Evolutionary conservation across 2,797 vertebrate genomes (phyloP), one percentile per base, ranked within the genome.

Genomic region (Tachyglossus aculeatus): DNA sequence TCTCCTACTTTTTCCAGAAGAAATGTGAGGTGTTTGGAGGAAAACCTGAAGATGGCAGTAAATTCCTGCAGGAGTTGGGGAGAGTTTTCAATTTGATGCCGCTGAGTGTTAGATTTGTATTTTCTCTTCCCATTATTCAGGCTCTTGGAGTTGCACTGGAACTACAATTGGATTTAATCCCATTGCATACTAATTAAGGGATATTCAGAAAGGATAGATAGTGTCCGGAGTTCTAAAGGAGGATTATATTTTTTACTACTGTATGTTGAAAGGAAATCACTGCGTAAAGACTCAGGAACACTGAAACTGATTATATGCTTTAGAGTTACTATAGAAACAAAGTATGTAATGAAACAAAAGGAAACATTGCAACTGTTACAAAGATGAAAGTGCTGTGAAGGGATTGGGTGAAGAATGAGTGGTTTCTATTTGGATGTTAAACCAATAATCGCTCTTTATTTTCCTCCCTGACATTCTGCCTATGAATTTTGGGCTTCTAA

Each of bases 11-110:
- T n/a, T n/a, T n/a, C n/a, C n/a, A n/a, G n/a, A n/a, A n/a, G n/a
- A n/a, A 43, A 16, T 31, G 13, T 6, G 21, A 12, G 50, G 24
- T 25, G 9, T 58, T 82, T 63, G 31, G 6, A 36, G 31, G 39
- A 29, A 73, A 82, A 67, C 85, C 88, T 92, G 90, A 83, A 93
- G 91, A 81, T 92, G 92, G 92, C 92, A 91, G 87, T 84, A 80
- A 78, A 71, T 81, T 86, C 80, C 81, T 86, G 31, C 52, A 60
- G 65, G 75, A 90, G 57, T 68, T 67, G 21, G 15, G 1, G 3
- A 24, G 25, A 71, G 51, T 71, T 45, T 47, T 2, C 5, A 18
- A 55, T 41, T 77, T 53, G 60, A 63, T 40, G n/a, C n/a, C 48
- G 22, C 39, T 85, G 62, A 67, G 22, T 53, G 51, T 80, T 78